Conservation (phyloP, 2,113 vertebrate genomes). For the Lophotis ruficrista region DNA sequence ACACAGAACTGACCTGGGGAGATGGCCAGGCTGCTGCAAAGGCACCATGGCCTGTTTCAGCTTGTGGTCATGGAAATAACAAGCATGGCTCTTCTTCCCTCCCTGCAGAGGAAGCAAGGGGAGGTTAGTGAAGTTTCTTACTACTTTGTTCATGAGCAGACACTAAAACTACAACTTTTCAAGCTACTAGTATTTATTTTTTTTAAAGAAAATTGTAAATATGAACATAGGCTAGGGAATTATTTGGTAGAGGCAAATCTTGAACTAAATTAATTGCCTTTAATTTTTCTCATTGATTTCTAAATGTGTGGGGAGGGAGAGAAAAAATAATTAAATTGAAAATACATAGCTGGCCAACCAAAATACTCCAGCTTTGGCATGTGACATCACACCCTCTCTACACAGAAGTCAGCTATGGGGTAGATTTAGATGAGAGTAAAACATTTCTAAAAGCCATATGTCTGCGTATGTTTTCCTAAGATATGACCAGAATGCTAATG, state of each 20-base stretch:
- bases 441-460: neutral
- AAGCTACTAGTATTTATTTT: neutral
- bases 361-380: neutral
- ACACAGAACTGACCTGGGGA: neutral
- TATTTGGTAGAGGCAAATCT: neutral
- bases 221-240: neutral
- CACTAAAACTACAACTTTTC: neutral
- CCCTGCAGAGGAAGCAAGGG: neutral
- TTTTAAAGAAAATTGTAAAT: neutral
- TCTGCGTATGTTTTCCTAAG: slow-evolving; percentile 16
- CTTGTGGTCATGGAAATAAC: neutral
- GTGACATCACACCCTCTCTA: neutral
- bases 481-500: slow-evolving; percentile 35
- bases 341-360: neutral
- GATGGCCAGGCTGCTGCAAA: neutral
- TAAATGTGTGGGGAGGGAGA: neutral
- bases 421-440: slow-evolving; percentile 21
- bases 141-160: neutral
- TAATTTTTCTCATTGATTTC: neutral
- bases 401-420: neutral
- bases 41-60: neutral
- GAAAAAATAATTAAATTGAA: neutral
- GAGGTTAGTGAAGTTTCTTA: neutral
- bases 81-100: neutral
- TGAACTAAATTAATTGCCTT: neutral